Evolutionary conservation across 2,888 invertebrate genomes (phyloP).

Genomic region (Amiota communis): DNA sequence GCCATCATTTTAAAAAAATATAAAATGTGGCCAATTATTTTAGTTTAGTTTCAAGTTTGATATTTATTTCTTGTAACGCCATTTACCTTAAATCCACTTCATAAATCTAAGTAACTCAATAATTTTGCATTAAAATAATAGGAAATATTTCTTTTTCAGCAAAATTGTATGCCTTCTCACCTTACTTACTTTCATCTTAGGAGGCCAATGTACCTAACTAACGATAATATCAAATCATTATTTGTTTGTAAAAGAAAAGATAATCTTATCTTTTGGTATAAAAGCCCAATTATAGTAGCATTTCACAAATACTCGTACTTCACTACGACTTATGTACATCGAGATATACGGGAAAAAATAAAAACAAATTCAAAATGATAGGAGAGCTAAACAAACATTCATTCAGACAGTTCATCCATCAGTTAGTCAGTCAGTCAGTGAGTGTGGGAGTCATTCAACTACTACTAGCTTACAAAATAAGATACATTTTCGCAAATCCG

Average conservation of each 20-base stretch:
- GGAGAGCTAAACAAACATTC: not conserved
- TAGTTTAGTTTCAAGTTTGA: no score
- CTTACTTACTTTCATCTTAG: no score
- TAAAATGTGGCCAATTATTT: no score
- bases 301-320: slow-evolving; percentile 7
- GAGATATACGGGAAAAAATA: not conserved
- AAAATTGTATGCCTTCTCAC: no score
- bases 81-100: no score
- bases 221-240: not conserved
- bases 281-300: slow-evolving; percentile 24
- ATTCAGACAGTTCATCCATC: not conserved
- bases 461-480: not conserved
- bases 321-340: not conserved
- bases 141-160: no score
- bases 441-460: no score
- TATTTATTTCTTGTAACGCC: no score
- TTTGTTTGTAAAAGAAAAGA: not conserved
- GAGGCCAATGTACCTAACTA: no score
- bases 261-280: not conserved
- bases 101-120: no score
- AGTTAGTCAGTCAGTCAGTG: not conserved
- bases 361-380: not conserved
- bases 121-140: no score
- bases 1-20: no score
- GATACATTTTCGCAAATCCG: slow-evolving; percentile 25